A percentile compares a stretch with the other conserved stretches of the same genome.
phyloP scores from a whole-genome alignment of 2,797 vertebrate genomes.

The Gallinago stenura region DNA sequence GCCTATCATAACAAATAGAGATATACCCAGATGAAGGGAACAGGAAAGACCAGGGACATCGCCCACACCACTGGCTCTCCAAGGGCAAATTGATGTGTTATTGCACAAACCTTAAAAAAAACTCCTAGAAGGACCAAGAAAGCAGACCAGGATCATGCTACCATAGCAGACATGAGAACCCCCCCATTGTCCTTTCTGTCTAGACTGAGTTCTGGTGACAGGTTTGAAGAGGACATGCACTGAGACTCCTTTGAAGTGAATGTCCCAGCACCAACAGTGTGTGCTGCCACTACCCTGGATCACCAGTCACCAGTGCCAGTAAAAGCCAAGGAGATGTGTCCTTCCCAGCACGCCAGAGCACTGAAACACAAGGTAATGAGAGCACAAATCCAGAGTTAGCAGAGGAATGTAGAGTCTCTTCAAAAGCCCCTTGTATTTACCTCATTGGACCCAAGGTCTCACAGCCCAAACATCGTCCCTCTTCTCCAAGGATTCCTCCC shows the following conservation, averaged over 20 bases:
- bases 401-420: not conserved
- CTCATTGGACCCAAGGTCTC: not conserved
- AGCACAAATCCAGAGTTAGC: not conserved
- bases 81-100: not conserved
- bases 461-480: not conserved
- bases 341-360: not conserved
- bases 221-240: not conserved
- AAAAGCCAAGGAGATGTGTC: not conserved
- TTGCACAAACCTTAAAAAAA: not conserved
- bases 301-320: too few species aligned
- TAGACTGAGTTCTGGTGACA: accelerated
- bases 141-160: not conserved
- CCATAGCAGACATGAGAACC: not conserved
- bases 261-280: accelerated
- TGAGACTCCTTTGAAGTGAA: not conserved
- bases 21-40: not conserved
- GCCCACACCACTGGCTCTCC: not conserved
- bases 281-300: not conserved
- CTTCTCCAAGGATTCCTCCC: not conserved
- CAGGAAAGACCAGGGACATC: not conserved
- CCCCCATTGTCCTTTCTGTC: not conserved
- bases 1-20: not conserved
- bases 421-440: not conserved
- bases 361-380: accelerated
- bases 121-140: not conserved